Base-by-base conservation (phyloP, 2,113 vertebrate genomes). In the Gobio gobio region DNA sequence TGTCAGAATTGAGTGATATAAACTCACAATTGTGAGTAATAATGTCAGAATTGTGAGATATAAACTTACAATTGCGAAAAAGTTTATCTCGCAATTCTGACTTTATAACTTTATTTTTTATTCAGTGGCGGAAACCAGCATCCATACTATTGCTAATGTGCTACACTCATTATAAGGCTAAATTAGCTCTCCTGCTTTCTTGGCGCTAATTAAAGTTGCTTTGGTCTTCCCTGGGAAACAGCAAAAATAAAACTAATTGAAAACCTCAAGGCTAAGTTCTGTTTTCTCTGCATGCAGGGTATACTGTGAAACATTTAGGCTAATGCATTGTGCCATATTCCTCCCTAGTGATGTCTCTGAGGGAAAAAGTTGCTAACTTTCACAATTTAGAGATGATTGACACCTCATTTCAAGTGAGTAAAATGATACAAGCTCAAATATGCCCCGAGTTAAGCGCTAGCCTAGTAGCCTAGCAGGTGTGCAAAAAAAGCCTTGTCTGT, bases 351-450 rank as follows among this genome's bases (percentile, higher is more conserved):
- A 14, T 33, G 74, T 51, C 16, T 58, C 72, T 49, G n/a, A 26
- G 43, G 70, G 77, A 56, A 64, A 79, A 66, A 61, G n/a, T 36
- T 59, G 72, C 61, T 49, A 56, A n/a, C 18, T 66, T 84, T 59
- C 84, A 89, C 64, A n/a, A 80, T 85, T 81, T 83, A 83, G 86
- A 90, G 84, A 90, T 91, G 87, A 92, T 84, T 89, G 88, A 91
- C 87, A 84, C 61, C 72, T 79, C 78, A 83, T 79, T 86, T 81
- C 82, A 82, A 83, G 18, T 84, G 85, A 63, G 33, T 82, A 87
- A 91, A 85, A 87, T 81, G 83, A 89, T 88, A 86, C 88, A 74
- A 70, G 78, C 43, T 45, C 45, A 70, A 83, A 68, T 56, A 76
- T 40, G 58, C 72, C 59, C 56, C 13, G 63, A 59, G 64, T 59